A percentile compares a stretch with the other conserved stretches of the same genome.
Evolutionary conservation across 2,888 invertebrate species (phyloP).

Genomic region (Mesorhabditis spiculigera): DNA sequence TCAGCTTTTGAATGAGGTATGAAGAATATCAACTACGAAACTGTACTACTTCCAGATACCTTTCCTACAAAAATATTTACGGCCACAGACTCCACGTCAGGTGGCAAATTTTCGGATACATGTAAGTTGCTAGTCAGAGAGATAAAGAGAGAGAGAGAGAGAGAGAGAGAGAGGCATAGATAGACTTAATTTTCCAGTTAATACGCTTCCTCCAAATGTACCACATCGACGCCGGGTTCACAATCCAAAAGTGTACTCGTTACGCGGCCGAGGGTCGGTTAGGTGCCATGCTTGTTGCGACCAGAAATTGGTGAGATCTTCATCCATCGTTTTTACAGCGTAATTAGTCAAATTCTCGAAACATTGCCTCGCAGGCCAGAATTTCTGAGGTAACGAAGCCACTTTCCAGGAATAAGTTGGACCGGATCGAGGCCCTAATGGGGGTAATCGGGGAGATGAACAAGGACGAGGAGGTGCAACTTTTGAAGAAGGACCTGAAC

Average conservation of each 20-base stretch:
- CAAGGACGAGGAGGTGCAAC: slow-evolving; percentile 83
- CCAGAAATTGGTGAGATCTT: slow-evolving; percentile 76
- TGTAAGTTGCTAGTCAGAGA: slow-evolving; percentile 59
- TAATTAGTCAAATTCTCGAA: background rate
- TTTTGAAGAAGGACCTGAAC: slow-evolving; percentile 79
- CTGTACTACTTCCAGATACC: slow-evolving; percentile 14
- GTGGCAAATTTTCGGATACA: slow-evolving; percentile 83
- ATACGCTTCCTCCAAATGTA: slow-evolving; percentile 89
- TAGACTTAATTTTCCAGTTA: slow-evolving; percentile 69
- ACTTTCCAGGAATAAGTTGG: slow-evolving; percentile 73
- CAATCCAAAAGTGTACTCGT: slow-evolving; percentile 86
- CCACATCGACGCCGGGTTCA: slow-evolving; percentile 88
- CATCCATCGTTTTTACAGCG: background rate
- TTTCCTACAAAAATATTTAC: slow-evolving; percentile 7
- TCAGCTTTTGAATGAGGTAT: background rate
- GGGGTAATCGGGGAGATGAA: slow-evolving; percentile 96
- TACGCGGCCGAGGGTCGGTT: slow-evolving; percentile 90
- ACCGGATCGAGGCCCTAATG: slow-evolving; percentile 88
- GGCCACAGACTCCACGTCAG: slow-evolving; percentile 10
- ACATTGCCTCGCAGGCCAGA: background rate
- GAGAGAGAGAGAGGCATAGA: no score
- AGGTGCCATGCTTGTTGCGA: slow-evolving; percentile 92
- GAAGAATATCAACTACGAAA: slow-evolving; percentile 65
- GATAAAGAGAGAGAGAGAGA: background rate
- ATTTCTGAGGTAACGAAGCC: background rate